Evolutionary conservation across 2,888 invertebrate species (phyloP), one percentile per base, ranked within the genome.

Genomic region (Theretra japonica): DNA sequence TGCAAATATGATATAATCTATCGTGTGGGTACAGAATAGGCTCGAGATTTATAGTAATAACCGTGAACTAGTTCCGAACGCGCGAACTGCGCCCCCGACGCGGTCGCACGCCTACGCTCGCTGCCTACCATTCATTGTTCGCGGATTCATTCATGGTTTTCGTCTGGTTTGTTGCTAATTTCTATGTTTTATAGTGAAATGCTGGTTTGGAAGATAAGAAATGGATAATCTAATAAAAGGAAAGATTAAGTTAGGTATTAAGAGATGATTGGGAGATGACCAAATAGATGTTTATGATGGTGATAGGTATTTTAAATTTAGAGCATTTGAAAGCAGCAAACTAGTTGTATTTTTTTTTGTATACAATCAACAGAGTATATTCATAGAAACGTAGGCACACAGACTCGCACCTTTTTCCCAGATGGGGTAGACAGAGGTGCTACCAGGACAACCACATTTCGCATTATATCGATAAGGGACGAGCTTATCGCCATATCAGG

Each of bases 71-170:
- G 88, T 86, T 82, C 80, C 73, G 53, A 73, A 70, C 76, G 75
- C 76, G 80, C 76, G 78, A 82, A 82, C 78, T 75, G 76, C 82
- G 82, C 81, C 82, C 78, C 81, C 82, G 82, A 77, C 72, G 81
- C 78, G 78, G 76, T 86, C 84, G 75, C 85, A 86, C 87, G 86
- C 90, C 84, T 84, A 88, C 90, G 80, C 86, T 75, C 72, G 76
- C 53, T 70, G 70, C 56, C 65, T 65, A 77, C 72, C 76, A 77
- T 76, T 75, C 74, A 79, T 79, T 76, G 76, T 75, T 79, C 73
- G 60, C 30, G 62, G 23, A 33, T 33, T 53, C 65, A 70, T 70
- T 70, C 70, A 62, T 70, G 53, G 60, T 62, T 62, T 48, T 65
- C 53, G 53, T 53, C 53, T 53, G 53, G 53, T 53, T 11, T 41